Conservation (phyloP, 2,113 vertebrate genomes). For the Gallinago undulata region DNA sequence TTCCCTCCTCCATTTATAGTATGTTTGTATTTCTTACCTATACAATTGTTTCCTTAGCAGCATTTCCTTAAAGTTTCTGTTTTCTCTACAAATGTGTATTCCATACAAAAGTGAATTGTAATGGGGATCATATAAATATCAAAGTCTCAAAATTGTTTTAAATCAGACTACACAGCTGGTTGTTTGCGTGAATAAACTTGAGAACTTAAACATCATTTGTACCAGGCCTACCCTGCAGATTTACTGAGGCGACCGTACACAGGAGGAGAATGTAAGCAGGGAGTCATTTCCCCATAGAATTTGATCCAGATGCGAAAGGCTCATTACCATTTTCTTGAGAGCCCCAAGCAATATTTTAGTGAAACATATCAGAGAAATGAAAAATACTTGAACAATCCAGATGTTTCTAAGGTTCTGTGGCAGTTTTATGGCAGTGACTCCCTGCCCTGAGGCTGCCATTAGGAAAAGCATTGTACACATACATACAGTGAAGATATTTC, state of each 20-base stretch:
- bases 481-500: not conserved
- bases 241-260: not conserved
- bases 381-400: not conserved
- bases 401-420: not conserved
- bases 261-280: not conserved
- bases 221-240: not conserved
- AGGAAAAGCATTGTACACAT: not conserved
- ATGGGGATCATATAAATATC: not conserved
- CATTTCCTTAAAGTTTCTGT: not conserved
- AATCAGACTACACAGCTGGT: not conserved
- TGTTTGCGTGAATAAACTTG: not conserved
- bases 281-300: not conserved
- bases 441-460: not conserved
- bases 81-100: not conserved
- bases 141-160: not conserved
- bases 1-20: not conserved
- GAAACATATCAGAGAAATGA: not conserved
- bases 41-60: not conserved
- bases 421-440: not conserved
- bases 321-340: not conserved
- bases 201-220: not conserved
- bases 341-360: not conserved
- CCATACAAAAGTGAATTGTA: not conserved
- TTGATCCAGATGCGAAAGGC: not conserved
- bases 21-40: not conserved